Percentiles rank a stretch among this genome's conserved stretches.
phyloP scores from a whole-genome alignment of 1,140 invertebrate species.

The Heliconius congener region DNA sequence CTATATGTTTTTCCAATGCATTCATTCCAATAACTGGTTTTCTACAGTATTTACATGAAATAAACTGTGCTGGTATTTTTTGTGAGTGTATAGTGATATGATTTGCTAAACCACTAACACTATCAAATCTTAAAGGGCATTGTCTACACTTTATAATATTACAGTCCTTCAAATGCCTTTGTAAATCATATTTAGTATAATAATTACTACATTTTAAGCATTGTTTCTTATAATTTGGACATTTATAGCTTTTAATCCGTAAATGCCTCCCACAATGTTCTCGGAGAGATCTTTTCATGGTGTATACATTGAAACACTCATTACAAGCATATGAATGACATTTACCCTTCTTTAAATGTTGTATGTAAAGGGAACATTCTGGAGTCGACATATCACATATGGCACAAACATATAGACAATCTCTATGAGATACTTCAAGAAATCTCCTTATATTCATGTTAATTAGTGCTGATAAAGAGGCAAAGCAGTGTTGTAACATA shows the following conservation, averaged over 20 bases:
- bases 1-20: conserved; percentile 58
- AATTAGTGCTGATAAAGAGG: conserved; percentile 51
- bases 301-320: conserved; percentile 51
- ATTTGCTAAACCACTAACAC: conserved; percentile 44
- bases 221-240: not conserved
- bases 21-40: conserved; percentile 53
- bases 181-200: conserved; percentile 20
- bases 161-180: conserved; percentile 48
- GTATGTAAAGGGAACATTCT: conserved; percentile 43
- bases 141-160: conserved; percentile 47
- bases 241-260: not conserved
- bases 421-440: conserved; percentile 34
- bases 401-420: conserved; percentile 41
- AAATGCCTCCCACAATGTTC: conserved; percentile 38
- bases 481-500: conserved; percentile 46
- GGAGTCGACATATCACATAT: conserved; percentile 41
- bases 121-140: conserved; percentile 46
- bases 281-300: conserved; percentile 33
- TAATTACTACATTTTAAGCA: conserved; percentile 50
- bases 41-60: conserved; percentile 56
- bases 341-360: conserved; percentile 49
- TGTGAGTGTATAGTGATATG: conserved; percentile 49
- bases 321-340: conserved; percentile 52
- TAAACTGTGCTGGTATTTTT: conserved; percentile 36
- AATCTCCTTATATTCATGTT: conserved; percentile 55